These are phyloP conservation scores for Diadema setosum DNA, from an alignment of 35 echinoderm and acorn worm species.

Conservation along the genomic window DNA sequence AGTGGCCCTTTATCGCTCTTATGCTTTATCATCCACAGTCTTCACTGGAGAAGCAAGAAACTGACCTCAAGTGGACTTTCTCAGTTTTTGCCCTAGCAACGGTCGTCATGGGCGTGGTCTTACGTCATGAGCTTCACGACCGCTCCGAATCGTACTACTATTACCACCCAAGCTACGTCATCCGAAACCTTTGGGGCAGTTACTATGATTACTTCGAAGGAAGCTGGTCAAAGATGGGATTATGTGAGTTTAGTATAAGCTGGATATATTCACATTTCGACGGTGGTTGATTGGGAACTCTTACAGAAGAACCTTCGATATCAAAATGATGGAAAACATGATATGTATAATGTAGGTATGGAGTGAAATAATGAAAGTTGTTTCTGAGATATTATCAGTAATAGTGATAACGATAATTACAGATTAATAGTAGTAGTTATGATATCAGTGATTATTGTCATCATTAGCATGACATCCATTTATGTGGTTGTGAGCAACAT, in stretches of 20 bases:
- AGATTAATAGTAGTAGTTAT: neutral
- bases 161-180: too few relatives aligned
- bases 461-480: neutral
- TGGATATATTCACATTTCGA: neutral
- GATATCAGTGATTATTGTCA: neutral
- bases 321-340: neutral
- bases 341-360: neutral
- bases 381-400: neutral
- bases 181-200: neutral
- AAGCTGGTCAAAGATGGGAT: neutral
- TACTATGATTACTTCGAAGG: constrained; percentile 4
- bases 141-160: too few relatives aligned
- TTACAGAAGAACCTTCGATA: neutral
- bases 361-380: neutral
- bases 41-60: too few relatives aligned
- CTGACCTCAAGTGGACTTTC: too few relatives aligned
- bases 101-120: too few relatives aligned
- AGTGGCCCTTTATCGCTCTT: too few relatives aligned
- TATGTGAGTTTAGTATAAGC: neutral
- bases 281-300: neutral
- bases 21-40: too few relatives aligned
- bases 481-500: neutral
- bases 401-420: neutral
- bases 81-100: too few relatives aligned
- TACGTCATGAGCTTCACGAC: too few relatives aligned